Evolutionary conservation across 2,113 vertebrate genomes (phyloP).

Genomic region (Plectropomus leopardus): DNA sequence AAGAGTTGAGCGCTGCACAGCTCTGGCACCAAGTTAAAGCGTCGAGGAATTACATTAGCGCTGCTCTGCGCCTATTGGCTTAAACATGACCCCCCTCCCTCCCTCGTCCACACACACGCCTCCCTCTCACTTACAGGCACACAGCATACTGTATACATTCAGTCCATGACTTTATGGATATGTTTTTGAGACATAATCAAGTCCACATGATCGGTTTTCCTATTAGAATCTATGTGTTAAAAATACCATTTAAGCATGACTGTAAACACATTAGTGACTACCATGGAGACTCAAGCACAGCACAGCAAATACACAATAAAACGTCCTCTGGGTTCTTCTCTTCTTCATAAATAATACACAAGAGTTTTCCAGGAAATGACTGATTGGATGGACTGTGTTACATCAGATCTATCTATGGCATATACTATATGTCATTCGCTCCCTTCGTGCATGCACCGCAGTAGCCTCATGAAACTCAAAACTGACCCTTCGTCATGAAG

Average conservation of each 20-base stretch:
- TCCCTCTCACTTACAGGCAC: conserved; percentile 12
- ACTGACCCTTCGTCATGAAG: conserved; percentile 15
- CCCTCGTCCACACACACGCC: conserved; percentile 20
- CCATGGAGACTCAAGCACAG: not conserved
- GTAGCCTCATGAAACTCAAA: conserved; percentile 25
- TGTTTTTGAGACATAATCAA: not conserved
- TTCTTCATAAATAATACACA: not conserved
- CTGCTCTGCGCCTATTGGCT: conserved; percentile 83
- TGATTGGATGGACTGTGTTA: not conserved
- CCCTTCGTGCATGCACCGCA: not conserved
- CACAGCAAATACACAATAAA: conserved; percentile 2
- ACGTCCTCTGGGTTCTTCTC: not conserved
- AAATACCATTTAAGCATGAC: not conserved
- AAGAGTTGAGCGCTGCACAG: conserved; percentile 64
- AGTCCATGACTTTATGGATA: not conserved
- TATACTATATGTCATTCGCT: conserved; percentile 6
- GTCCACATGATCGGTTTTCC: not conserved
- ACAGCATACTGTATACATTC: conserved; percentile 4
- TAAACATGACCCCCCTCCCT: conserved; percentile 20
- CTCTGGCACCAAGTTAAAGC: conserved; percentile 77
- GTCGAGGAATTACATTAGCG: conserved; percentile 77
- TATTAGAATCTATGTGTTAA: not conserved
- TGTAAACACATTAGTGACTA: conserved; percentile 1
- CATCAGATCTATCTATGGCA: not conserved
- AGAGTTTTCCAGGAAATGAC: not conserved